These are phyloP conservation scores for Psittacula echo DNA, from an alignment of 2,797 vertebrate genomes.

Conservation along the genomic window DNA sequence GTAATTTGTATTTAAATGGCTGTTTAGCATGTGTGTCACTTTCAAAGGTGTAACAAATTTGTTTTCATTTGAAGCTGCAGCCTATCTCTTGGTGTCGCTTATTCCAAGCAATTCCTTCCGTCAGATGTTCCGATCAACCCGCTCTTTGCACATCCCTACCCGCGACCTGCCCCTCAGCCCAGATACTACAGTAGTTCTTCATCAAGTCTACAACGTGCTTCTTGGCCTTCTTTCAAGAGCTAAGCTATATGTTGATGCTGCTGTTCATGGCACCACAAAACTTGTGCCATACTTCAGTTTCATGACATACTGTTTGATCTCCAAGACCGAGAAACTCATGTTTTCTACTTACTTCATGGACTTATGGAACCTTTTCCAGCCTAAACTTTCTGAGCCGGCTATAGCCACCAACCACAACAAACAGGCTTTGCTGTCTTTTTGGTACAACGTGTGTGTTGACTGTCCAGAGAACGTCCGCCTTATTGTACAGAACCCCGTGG, in stretches of 20 bases:
- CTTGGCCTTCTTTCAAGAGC: slow-evolving; percentile 94
- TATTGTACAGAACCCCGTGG: slow-evolving; percentile 96
- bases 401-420: slow-evolving; percentile 99
- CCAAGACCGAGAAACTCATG: slow-evolving; percentile 99
- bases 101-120: slow-evolving; percentile 99
- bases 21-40: neutral
- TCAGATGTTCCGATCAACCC: slow-evolving; percentile 98
- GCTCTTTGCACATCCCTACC: slow-evolving; percentile 95
- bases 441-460: slow-evolving; percentile 97
- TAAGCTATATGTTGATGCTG: slow-evolving; percentile 96
- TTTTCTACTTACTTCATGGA: slow-evolving; percentile 99
- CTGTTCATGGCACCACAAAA: slow-evolving; percentile 96
- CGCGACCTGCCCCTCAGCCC: slow-evolving; percentile 95
- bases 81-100: slow-evolving; percentile 98
- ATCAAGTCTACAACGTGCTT: slow-evolving; percentile 97
- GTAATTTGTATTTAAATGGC: neutral
- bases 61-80: slow-evolving; percentile 87
- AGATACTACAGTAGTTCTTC: slow-evolving; percentile 96
- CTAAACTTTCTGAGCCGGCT: slow-evolving; percentile 96
- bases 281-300: slow-evolving; percentile 99
- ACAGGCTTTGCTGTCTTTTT: slow-evolving; percentile 97
- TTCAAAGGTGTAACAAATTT: slow-evolving; percentile 23
- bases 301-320: slow-evolving; percentile 99
- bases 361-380: slow-evolving; percentile 99
- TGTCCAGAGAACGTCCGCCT: slow-evolving; percentile 98